Evolutionary conservation across 2,113 vertebrate genomes (phyloP).

Genomic region (Dasyurus viverrinus): DNA sequence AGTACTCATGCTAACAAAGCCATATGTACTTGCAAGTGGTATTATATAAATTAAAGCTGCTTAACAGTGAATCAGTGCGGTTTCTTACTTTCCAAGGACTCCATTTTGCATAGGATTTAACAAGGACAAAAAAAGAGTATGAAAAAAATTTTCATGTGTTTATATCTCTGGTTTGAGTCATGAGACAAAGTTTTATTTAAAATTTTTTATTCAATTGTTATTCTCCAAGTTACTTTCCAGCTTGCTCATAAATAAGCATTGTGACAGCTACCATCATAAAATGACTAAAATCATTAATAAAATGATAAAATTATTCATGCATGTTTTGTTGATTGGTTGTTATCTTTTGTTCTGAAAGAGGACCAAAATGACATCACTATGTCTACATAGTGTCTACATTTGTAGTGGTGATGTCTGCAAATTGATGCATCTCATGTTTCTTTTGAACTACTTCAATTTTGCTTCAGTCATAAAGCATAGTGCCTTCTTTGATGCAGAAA

Average conservation of each 20-base stretch:
- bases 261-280: neutral
- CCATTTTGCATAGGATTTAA: neutral
- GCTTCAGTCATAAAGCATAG: neutral
- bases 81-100: neutral
- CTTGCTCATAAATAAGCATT: neutral
- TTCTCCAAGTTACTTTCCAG: neutral
- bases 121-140: neutral
- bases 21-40: neutral
- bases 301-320: neutral
- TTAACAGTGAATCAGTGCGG: neutral
- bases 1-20: neutral
- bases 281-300: too few species aligned
- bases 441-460: neutral
- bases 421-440: neutral
- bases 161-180: neutral
- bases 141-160: neutral
- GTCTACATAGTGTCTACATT: neutral
- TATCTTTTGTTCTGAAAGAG: neutral
- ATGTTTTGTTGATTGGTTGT: neutral
- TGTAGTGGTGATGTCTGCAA: neutral
- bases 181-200: neutral
- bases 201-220: neutral
- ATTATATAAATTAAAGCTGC: neutral
- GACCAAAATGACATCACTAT: neutral
- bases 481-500: neutral